Conservation (phyloP, 1,140 invertebrate genomes). For the Ruditapes philippinarum region DNA sequence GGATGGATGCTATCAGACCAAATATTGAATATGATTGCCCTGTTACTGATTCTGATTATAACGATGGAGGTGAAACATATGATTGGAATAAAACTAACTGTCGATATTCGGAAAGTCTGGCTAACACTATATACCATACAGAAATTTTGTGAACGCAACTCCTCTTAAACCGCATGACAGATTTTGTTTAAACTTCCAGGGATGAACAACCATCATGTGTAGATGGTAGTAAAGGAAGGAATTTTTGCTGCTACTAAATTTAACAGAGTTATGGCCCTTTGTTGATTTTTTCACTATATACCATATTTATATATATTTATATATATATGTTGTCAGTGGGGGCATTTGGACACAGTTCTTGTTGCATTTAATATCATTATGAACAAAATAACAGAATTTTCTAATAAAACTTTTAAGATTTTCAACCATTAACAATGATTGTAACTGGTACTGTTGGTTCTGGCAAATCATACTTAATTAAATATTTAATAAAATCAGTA, state of each 20-base stretch:
- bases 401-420: background rate
- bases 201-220: no score
- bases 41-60: constrained; percentile 44
- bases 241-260: no score
- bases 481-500: constrained; percentile 64
- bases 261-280: no score
- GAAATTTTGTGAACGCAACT: no score
- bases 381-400: background rate
- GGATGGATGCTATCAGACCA: constrained; percentile 61
- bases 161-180: no score
- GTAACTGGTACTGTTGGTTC: constrained; percentile 62
- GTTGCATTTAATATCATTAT: constrained; percentile 63
- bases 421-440: constrained; percentile 55
- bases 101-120: constrained; percentile 11
- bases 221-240: no score
- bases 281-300: no score
- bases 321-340: no score
- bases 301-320: no score
- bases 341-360: no score
- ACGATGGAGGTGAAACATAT: constrained; percentile 64
- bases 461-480: constrained; percentile 67
- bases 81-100: constrained; percentile 33
- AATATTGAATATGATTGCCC: constrained; percentile 26
- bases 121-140: constrained; percentile 23
- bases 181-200: no score